A percentile compares a stretch with the other conserved stretches of the same genome.
Evolutionary conservation across 2,888 invertebrate genomes (phyloP).

Genomic region (Phengaris arion): DNA sequence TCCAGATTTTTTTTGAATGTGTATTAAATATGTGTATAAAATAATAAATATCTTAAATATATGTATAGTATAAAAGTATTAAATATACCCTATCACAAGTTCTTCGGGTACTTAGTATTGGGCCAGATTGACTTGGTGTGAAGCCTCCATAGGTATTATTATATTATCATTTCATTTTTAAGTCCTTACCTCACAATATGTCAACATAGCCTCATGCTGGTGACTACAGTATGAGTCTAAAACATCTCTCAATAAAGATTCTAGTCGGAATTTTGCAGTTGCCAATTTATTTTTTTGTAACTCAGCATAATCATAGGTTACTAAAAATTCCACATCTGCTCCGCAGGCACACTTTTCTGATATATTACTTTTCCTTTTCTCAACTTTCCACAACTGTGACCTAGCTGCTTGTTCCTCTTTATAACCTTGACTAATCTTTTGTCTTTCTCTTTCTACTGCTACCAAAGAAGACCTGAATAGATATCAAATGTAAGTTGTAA

Average conservation of each 20-base stretch:
- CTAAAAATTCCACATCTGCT: constrained; percentile 47
- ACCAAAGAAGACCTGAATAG: constrained; percentile 57
- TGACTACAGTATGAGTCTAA: constrained; percentile 69
- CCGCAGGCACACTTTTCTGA: constrained; percentile 57
- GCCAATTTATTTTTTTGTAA: constrained; percentile 58
- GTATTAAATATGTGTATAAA: too few relatives aligned
- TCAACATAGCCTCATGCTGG: constrained; percentile 60
- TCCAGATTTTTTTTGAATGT: too few relatives aligned
- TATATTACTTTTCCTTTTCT: constrained; percentile 48
- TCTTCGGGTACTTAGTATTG: too few relatives aligned
- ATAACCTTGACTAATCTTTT: constrained; percentile 50
- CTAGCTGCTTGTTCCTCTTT: constrained; percentile 57
- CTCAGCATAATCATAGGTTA: constrained; percentile 58
- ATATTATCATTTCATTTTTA: neutral
- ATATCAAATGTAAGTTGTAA: neutral
- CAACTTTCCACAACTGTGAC: constrained; percentile 56
- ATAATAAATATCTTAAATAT: too few relatives aligned
- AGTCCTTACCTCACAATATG: constrained; percentile 60
- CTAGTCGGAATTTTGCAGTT: constrained; percentile 56
- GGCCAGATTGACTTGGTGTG: too few relatives aligned
- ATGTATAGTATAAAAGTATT: too few relatives aligned
- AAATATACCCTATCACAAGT: too few relatives aligned
- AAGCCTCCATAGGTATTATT: too few relatives aligned
- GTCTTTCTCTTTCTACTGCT: constrained; percentile 60
- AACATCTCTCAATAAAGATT: constrained; percentile 56